These are phyloP conservation scores for Candidula unifasciata DNA, from an alignment of 2,888 invertebrate species.

Conservation along the genomic window DNA sequence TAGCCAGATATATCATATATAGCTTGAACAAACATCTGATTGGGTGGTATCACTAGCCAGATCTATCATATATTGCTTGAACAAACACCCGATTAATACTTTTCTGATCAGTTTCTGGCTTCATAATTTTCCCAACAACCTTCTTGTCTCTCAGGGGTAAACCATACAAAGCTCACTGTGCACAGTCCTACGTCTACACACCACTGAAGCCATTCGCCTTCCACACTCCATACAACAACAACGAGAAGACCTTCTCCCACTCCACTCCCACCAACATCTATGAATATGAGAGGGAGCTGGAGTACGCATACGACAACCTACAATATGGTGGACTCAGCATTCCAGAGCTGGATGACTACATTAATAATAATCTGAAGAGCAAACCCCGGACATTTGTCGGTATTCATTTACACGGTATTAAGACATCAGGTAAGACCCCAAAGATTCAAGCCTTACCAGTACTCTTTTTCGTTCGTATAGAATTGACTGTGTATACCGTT, in stretches of 20 bases:
- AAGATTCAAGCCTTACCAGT: too few species aligned
- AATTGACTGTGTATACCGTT: too few species aligned
- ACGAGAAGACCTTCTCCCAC: constrained; percentile 54
- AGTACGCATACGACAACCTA: constrained; percentile 56
- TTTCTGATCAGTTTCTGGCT: too few species aligned
- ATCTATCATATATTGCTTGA: too few species aligned
- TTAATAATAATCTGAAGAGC: constrained; percentile 43
- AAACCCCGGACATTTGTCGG: constrained; percentile 55
- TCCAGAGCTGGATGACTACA: constrained; percentile 52
- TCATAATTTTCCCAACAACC: not conserved
- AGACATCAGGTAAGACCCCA: constrained; percentile 32
- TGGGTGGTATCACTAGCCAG: too few species aligned
- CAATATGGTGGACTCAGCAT: constrained; percentile 57
- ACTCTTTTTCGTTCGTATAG: too few species aligned
- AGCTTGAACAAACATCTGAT: too few species aligned
- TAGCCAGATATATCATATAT: too few species aligned
- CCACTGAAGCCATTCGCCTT: constrained; percentile 58
- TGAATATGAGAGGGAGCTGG: constrained; percentile 56
- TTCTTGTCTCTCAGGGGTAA: constrained; percentile 17
- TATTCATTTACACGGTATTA: constrained; percentile 54
- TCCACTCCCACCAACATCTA: constrained; percentile 55
- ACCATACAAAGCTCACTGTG: constrained; percentile 58
- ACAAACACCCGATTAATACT: too few species aligned
- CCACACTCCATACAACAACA: constrained; percentile 55
- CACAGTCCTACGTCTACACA: constrained; percentile 49